Evolutionary conservation across 2,797 vertebrate genomes (phyloP), one percentile per base, ranked within the genome.

Genomic region (Lates japonicus): DNA sequence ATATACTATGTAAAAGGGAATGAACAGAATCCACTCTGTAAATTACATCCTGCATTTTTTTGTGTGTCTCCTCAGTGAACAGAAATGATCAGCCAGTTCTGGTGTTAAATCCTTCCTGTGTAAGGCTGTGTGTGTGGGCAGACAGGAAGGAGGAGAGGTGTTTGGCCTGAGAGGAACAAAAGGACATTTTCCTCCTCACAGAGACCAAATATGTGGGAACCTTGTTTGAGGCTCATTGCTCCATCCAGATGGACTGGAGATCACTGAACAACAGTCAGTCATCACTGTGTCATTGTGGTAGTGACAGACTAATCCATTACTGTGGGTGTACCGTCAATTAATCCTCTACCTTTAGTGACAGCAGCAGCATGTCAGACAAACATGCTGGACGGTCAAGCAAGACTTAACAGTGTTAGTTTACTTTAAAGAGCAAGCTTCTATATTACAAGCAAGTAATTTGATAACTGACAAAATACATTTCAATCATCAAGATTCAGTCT

Each of bases 341-440:
- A 78, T 74, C 60, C 69, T 60, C 58, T 16, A 74, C 17, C 37
- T 41, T 39, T 29, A 81, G 74, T 29, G 69, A 46, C 57, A 49
- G 80, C 54, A 81, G 92, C 90, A 81, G 92, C 90, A 90, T 73
- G 72, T 82, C 86, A 70, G 73, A 75, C 86, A 73, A 70, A 85
- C 80, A 57, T 63, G 92, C 81, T 85, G 84, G 75, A 42, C 46
- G 33, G 75, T 60, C 52, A 5, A 81, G 66, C 57, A 41, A 78
- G 55, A 74, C 76, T 59, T 42, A 67, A 81, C 85, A 83, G 75
- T 85, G 81, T 90, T 93, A 83, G 19, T 49, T 91, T 83, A 62
- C 78, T 20, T 72, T 65, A 35, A 72, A 68, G 25, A 63, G 58
- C 10, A 80, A 22, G 55, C 49, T 52, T 83, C 52, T 48, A 13